Evolutionary conservation across 2,888 invertebrate genomes (phyloP), one percentile per base, ranked within the genome.

Genomic region (Drosophila ezoana): DNA sequence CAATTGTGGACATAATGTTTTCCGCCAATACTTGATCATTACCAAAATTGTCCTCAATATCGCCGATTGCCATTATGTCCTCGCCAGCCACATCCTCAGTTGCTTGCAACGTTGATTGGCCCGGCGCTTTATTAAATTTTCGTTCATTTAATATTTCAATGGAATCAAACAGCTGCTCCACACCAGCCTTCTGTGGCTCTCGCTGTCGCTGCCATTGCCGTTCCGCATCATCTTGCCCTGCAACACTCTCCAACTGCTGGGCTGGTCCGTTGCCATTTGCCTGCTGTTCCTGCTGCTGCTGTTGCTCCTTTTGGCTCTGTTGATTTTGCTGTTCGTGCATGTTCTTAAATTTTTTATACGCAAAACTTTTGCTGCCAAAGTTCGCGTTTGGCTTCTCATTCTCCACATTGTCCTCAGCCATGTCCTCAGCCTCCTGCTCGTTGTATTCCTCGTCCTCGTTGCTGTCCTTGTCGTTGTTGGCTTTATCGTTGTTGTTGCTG

Each of bases 91-190:
- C 64, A 45, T 65, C 49, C 66, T 63, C 65, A 47, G 56, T 33
- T 11, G 67, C 64, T 71, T 58, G 41, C 69, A 57, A 54, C 56
- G 61, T 61, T 53, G 76, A 68, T 64, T 72, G 65, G 58, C 49
- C 69, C 58, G 53, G 23, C 51, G 75, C 84, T 79, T 90, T 90
- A 89, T 89, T 89, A 83, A 87, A 87, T 89, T 90, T 89, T 81
- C 84, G 87, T 75, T 81, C 90, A 78, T 81, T 80, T 81, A 84
- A 84, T 81, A 79, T 81, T 81, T 87, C 90, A 84, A 88, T 86
- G 64, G 83, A 79, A 76, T 89, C 85, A 68, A 79, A 74, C 74
- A 84, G 81, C 66, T 75, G 74, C 53, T 71, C 74, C 53, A 63
- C 59, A 43, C 65, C 58, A 53, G 63, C 65, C 28, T 69, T 41